A percentile compares a stretch with the other conserved stretches of the same genome.
Evolutionary conservation across 2,113 vertebrate species (phyloP).

Genomic region (Isichthys henryi): DNA sequence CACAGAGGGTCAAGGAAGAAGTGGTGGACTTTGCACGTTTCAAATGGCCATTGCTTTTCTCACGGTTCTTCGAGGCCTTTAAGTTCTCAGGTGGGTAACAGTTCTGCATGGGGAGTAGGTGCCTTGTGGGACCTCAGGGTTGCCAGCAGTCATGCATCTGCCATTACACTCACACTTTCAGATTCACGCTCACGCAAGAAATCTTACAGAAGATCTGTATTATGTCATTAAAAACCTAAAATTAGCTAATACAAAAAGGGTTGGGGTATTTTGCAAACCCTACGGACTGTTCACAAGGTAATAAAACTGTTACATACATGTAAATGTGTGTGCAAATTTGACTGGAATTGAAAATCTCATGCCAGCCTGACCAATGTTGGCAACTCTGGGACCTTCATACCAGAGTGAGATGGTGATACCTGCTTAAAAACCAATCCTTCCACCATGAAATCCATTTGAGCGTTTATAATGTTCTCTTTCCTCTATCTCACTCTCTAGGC

Average conservation of each 20-base stretch:
- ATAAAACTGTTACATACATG: background rate
- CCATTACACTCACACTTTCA: background rate
- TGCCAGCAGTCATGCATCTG: background rate
- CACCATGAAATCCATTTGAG: background rate
- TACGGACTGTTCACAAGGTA: background rate
- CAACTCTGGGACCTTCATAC: background rate
- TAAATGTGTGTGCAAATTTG: background rate
- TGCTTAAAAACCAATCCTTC: background rate
- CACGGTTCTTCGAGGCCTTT: slow-evolving; percentile 95
- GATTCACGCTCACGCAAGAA: background rate
- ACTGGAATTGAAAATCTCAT: background rate
- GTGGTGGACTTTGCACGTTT: slow-evolving; percentile 94
- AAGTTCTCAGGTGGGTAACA: slow-evolving; percentile 80
- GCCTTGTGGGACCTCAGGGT: background rate
- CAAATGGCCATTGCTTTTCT: slow-evolving; percentile 97
- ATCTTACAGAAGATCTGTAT: background rate
- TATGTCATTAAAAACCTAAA: background rate
- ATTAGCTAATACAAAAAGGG: background rate
- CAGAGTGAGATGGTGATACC: background rate
- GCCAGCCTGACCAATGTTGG: background rate
- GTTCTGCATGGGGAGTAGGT: background rate
- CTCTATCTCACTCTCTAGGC: slow-evolving; percentile 51
- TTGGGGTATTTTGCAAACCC: background rate
- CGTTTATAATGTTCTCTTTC: background rate
- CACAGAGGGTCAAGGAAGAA: slow-evolving; percentile 90